A percentile compares a stretch with the other conserved stretches of the same genome.
These are phyloP conservation scores for Dendrolimus houi DNA, from an alignment of 2,888 invertebrate genomes.

Conservation along the genomic window DNA sequence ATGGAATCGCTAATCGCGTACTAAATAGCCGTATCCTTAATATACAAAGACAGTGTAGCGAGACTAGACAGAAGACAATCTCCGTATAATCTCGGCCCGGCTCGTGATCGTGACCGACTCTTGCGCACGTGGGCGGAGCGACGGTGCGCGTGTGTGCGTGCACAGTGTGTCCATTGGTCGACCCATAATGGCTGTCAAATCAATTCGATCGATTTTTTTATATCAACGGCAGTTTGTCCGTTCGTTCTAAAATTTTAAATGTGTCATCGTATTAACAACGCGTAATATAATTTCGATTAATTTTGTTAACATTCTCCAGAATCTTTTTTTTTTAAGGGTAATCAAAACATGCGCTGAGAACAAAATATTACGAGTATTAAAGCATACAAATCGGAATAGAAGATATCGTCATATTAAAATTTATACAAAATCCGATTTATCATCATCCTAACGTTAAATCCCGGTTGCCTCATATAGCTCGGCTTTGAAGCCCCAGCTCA, in stretches of 20 bases:
- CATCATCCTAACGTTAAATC: no score
- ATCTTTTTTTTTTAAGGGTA: not conserved
- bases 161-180: constrained; percentile 36
- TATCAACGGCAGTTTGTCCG: constrained; percentile 1
- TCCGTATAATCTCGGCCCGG: constrained; percentile 52
- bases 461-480: no score
- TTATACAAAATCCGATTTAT: no score
- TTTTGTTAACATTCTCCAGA: not conserved
- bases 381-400: no score
- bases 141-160: constrained; percentile 31
- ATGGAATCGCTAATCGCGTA: not conserved
- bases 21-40: not conserved
- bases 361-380: no score
- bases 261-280: not conserved
- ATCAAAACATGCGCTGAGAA: no score
- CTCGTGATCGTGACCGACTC: constrained; percentile 66
- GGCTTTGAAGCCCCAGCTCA: no score
- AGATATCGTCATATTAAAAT: no score
- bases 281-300: not conserved
- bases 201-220: constrained; percentile 12
- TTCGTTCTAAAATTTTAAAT: constrained; percentile 1
- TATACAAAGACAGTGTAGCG: not conserved
- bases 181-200: constrained; percentile 5
- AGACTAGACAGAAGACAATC: constrained; percentile 37
- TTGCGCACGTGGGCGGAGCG: constrained; percentile 44